Conservation (phyloP, 37 sponge, comb jelly and placozoan genomes). For the Geodia barretti region DNA sequence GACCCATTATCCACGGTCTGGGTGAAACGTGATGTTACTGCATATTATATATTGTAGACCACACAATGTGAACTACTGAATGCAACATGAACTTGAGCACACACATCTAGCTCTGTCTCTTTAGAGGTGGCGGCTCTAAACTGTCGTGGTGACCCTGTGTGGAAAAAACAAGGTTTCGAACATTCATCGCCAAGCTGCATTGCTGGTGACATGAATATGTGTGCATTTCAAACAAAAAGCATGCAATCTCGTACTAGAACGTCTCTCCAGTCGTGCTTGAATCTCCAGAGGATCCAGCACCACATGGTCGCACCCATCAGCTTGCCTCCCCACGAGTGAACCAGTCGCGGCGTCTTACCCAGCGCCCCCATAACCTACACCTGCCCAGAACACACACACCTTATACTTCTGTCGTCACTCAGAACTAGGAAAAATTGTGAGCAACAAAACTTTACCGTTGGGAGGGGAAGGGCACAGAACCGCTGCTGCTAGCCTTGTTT, state of each 20-base stretch:
- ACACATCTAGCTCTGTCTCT: neutral
- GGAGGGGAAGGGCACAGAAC: too few species aligned
- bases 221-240: neutral
- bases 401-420: too few species aligned
- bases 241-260: conserved; percentile 57
- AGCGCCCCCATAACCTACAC: neutral
- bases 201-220: neutral
- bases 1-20: too few species aligned
- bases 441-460: too few species aligned
- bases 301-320: conserved; percentile 79
- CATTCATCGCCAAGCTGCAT: neutral
- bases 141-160: conserved; percentile 60
- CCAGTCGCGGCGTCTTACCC: conserved; percentile 20
- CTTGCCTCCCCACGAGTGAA: conserved; percentile 58
- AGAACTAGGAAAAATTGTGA: too few species aligned
- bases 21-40: too few species aligned
- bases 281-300: conserved; percentile 93
- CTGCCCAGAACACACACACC: too few species aligned
- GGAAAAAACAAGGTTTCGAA: neutral
- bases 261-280: conserved; percentile 93
- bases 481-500: too few species aligned
- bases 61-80: too few species aligned
- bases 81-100: too few species aligned
- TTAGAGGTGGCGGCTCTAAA: conserved; percentile 59
- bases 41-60: too few species aligned